Base-by-base conservation (phyloP, 2,888 invertebrate genomes). In the Eristalis pertinax region DNA sequence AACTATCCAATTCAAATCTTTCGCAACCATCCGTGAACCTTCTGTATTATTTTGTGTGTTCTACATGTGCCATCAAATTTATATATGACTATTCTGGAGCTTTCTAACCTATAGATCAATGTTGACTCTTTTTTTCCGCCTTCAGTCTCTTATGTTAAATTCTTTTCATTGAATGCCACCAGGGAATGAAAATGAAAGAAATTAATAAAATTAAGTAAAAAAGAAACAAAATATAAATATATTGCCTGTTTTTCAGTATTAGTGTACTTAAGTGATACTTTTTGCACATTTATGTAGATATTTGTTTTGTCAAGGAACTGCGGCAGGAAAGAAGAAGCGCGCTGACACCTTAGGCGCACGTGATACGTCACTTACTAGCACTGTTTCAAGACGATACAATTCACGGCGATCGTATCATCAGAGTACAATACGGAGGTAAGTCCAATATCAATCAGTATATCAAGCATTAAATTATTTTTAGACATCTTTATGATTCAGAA, bases 331-430 rank as follows among this genome's bases (percentile, higher is more conserved):
- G 72, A 91, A 92, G 88, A 91, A 91, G 78, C 91, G 92, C 29
- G 89, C 90, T 65, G 93, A 93, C 79, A 92, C 92, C 41, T 89
- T 92, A 77, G 89, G 81, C n/a, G 92, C 91, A 89, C 91, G 92
- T 67, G 91, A 93, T 82, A 92, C 92, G 81, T 93, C 93, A 60
- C 79, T 93, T 84, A 93, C 93, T 88, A 93, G 92, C 90, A 93
- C 93, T 73, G 91, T 92, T 56, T 93, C 93, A 22, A 91, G 92
- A 77, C 91, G 92, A 38, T 93, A 90, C 85, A 91, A 92, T 86
- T 92, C 93, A 4, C 90, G 92, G n/a, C 91, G 92, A 68, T 93
- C 92, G 15, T 91, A 91, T 83, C 90, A 91, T 76, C 93, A 93
- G 80, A 93, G 92, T 89, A 93, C 92, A 32, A 89, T 92, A 26